These are phyloP conservation scores for Diploptera punctata DNA, from an alignment of 2,888 invertebrate genomes.

Conservation along the genomic window DNA sequence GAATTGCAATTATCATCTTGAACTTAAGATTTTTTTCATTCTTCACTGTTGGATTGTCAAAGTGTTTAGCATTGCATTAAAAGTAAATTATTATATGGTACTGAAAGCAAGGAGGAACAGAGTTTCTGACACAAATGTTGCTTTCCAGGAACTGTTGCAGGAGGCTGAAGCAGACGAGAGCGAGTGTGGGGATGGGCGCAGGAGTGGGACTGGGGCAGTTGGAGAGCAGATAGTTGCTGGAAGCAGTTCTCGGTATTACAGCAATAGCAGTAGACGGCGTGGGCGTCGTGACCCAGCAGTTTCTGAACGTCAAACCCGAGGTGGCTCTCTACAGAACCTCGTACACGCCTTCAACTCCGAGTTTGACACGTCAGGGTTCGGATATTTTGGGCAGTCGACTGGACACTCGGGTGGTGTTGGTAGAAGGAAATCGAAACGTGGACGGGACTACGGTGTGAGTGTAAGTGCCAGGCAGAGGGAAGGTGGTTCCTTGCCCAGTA, in stretches of 20 bases:
- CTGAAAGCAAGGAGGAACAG: too few relatives aligned
- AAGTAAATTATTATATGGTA: too few relatives aligned
- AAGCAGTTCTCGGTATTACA: conserved; percentile 39
- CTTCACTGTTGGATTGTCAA: too few relatives aligned
- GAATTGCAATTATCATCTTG: too few relatives aligned
- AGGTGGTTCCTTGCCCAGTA: conserved; percentile 68
- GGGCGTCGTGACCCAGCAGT: conserved; percentile 52
- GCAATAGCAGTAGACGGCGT: conserved; percentile 58
- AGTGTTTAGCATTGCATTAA: too few relatives aligned
- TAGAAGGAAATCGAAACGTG: conserved; percentile 23
- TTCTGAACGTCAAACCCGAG: conserved; percentile 62
- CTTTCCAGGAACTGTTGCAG: conserved; percentile 74
- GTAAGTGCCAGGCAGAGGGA: conserved; percentile 65
- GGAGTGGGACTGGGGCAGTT: conserved; percentile 39
- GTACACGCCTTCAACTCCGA: conserved; percentile 51
- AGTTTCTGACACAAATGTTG: too few relatives aligned
- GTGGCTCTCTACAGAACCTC: conserved; percentile 64
- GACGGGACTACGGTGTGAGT: conserved; percentile 30
- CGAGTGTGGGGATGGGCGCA: conserved; percentile 46
- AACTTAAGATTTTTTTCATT: too few relatives aligned
- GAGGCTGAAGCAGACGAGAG: conserved; percentile 77
- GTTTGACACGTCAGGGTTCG: conserved; percentile 34
- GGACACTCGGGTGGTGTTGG: conserved; percentile 8
- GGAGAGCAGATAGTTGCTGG: conserved; percentile 16
- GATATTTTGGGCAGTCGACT: conserved; percentile 30